Evolutionary conservation across 2,797 vertebrate genomes (phyloP).

Genomic region (Gadopsis bispinosus): DNA sequence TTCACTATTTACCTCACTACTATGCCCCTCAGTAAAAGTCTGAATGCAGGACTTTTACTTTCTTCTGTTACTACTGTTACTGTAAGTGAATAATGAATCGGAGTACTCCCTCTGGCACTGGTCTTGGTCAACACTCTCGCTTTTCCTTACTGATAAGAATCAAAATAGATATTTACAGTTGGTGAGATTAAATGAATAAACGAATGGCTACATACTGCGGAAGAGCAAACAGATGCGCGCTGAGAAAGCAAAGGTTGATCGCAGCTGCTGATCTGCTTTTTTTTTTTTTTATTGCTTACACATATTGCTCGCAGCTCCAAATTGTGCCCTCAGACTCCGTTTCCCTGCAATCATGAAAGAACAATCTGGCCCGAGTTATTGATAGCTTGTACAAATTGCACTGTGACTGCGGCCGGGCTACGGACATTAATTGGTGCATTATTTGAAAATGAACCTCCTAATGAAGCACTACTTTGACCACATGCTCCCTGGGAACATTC

Average conservation of each 20-base stretch:
- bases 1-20: background rate
- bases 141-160: background rate
- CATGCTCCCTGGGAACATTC: conserved; percentile 45
- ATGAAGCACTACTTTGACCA: conserved; percentile 65
- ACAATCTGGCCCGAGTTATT: conserved; percentile 46
- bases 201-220: background rate
- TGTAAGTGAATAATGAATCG: background rate
- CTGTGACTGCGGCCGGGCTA: conserved; percentile 43
- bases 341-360: conserved; percentile 28
- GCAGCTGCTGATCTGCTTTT: background rate
- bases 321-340: background rate
- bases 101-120: background rate
- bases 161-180: background rate
- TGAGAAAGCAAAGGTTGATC: conserved; percentile 3
- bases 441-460: conserved; percentile 65
- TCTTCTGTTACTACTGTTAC: background rate
- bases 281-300: background rate
- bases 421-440: conserved; percentile 69
- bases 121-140: background rate
- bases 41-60: background rate
- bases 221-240: background rate
- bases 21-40: background rate
- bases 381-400: conserved; percentile 47
- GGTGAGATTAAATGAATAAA: background rate
- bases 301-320: conserved; percentile 12